Evolutionary conservation across 2,888 invertebrate genomes (phyloP).

Genomic region (Lathronympha strigana): DNA sequence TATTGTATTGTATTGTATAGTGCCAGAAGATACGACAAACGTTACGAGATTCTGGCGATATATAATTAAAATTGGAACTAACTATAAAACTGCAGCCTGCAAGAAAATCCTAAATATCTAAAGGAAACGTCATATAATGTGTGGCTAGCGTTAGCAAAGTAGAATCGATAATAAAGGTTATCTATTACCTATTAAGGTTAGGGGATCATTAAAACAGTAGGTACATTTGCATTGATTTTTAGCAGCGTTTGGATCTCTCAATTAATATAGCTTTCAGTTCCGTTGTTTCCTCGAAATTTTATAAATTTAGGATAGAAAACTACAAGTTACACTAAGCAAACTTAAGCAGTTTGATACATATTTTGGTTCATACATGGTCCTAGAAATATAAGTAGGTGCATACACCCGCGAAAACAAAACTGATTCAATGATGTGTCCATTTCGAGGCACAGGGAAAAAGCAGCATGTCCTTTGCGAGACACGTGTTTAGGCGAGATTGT

Average conservation of each 20-base stretch:
- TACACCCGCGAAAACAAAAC: too few species aligned
- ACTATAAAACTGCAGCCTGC: constrained; percentile 16
- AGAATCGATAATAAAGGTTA: background rate
- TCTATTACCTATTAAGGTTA: too few species aligned
- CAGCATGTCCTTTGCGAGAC: too few species aligned
- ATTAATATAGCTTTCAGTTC: background rate
- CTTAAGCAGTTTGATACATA: constrained; percentile 21
- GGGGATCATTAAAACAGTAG: background rate
- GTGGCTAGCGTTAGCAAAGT: constrained; percentile 4
- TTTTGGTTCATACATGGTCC: too few species aligned
- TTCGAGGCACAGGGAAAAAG: too few species aligned
- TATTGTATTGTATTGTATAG: too few species aligned
- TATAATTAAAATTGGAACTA: constrained; percentile 2
- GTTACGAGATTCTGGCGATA: constrained; percentile 6
- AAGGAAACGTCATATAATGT: constrained; percentile 9
- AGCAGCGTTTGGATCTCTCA: background rate
- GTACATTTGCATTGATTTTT: constrained; percentile 6
- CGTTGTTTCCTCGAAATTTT: constrained; percentile 1
- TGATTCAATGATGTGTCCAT: too few species aligned
- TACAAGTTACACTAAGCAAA: constrained; percentile 27
- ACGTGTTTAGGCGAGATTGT: too few species aligned
- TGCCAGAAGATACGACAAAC: constrained; percentile 8
- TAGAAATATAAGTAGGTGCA: too few species aligned
- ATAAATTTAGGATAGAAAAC: constrained; percentile 20
- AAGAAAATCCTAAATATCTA: constrained; percentile 5